Base-by-base conservation (phyloP, 2,888 invertebrate species). In the Ichneumoninae sp. region DNA sequence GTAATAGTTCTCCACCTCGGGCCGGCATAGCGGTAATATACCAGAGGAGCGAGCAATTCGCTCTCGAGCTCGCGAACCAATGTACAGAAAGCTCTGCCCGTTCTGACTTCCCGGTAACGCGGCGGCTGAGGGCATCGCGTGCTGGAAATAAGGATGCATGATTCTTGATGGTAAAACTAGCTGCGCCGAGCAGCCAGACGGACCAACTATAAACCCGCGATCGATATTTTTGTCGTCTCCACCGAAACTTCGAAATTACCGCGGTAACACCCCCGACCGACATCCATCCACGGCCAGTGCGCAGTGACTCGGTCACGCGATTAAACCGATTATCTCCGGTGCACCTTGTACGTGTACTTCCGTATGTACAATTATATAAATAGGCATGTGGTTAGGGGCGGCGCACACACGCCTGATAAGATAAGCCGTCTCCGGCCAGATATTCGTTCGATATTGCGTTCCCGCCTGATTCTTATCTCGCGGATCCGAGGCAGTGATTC, bases 291-390 rank as follows among this genome's bases (percentile, higher is more conserved):
- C 70, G 63, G 47, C 54, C 60, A 30, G 85, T 83, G 79, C 79
- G 76, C 80, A 85, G 87, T 80, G 79, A 86, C 84, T 84, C 73
- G 84, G 87, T 88, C 87, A 88, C 87, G 87, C 86, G 85, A 88
- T 82, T 83, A 84, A 79, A 54, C 80, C 76, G 85, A 83, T 85
- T 83, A 85, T 83, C 80, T 76, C 54, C 54, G 76, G 79, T 79
- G 79, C 85, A 80, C 73, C 75, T 26, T 71, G 52, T 60, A 30
- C 52, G 50, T n/a, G 54, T 73, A 78, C 73, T 47, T n/a, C 69
- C 33, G 26, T 40, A 26, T 68, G 16, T 44, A 44, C 40, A 26
- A 52, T 52, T 26, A 16, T 16, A 44, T 5, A 63, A 70, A 70
- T 65, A 71, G 65, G 65, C 74, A 47, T 68, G 76, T 30, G 63